A percentile compares a stretch with the other conserved stretches of the same genome.
Evolutionary conservation across 2,113 vertebrate genomes (phyloP).

Genomic region (Pachyramphus minor): DNA sequence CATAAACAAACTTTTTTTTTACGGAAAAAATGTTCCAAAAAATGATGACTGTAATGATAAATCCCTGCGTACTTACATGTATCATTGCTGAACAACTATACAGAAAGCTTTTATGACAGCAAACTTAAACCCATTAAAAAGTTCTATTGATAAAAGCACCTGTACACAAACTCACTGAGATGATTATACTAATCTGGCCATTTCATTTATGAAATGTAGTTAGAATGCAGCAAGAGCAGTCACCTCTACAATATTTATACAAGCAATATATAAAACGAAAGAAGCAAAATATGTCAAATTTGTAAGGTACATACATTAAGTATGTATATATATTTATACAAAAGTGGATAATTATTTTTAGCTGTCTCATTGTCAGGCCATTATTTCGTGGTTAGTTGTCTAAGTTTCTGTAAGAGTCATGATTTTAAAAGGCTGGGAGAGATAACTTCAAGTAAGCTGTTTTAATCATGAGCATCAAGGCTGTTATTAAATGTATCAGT

Average conservation of each 20-base stretch:
- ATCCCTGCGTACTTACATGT: rapidly evolving
- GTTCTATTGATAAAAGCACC: background rate
- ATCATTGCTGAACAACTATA: background rate
- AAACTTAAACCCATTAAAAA: background rate
- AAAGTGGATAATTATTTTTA: background rate
- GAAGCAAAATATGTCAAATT: background rate
- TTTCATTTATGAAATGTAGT: background rate
- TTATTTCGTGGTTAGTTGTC: background rate
- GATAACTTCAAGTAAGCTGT: background rate
- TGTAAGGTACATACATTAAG: background rate
- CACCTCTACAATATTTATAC: background rate
- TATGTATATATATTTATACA: background rate
- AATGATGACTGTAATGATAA: background rate
- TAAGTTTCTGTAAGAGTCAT: background rate
- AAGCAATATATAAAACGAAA: background rate
- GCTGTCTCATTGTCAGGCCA: background rate
- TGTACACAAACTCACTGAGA: background rate
- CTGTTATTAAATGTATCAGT: background rate
- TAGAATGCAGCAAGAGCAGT: background rate
- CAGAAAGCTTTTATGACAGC: background rate
- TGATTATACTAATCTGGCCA: background rate
- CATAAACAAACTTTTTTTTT: background rate
- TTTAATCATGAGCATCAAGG: background rate
- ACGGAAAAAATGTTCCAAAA: background rate
- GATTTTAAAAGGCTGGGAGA: background rate